phyloP scores from a whole-genome alignment of 2,888 invertebrate genomes.

The Dryocosmus kuriphilus region DNA sequence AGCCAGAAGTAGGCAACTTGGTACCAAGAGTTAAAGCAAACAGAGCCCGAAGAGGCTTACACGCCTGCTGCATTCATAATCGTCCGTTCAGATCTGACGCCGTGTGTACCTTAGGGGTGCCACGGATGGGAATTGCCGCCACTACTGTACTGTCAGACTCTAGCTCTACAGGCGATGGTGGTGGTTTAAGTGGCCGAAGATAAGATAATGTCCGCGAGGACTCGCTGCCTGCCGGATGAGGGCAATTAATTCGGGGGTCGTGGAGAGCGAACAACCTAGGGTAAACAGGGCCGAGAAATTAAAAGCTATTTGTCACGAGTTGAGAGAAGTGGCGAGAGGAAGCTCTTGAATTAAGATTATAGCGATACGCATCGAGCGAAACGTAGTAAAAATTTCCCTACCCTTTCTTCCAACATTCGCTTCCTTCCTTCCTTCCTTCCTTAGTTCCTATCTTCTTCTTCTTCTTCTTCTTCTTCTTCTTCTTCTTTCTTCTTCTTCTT shows the following conservation, averaged over 20 bases:
- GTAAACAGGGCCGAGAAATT: slow-evolving; percentile 77
- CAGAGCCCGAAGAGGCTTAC: slow-evolving; percentile 69
- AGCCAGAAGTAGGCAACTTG: slow-evolving; percentile 11
- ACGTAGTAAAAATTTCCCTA: slow-evolving; percentile 49
- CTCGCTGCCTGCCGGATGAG: slow-evolving; percentile 54
- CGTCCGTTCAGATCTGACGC: slow-evolving; percentile 71
- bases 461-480: too few species aligned
- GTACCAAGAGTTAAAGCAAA: slow-evolving; percentile 61
- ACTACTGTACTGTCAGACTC: neutral
- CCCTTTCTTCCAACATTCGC: neutral
- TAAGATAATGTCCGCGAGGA: slow-evolving; percentile 74
- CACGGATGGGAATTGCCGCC: slow-evolving; percentile 47
- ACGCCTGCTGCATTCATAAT: slow-evolving; percentile 73
- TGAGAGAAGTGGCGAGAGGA: slow-evolving; percentile 47
- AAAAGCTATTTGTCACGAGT: slow-evolving; percentile 77
- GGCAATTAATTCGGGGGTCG: slow-evolving; percentile 75
- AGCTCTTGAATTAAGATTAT: slow-evolving; percentile 74
- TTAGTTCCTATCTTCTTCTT: slow-evolving; percentile 21
- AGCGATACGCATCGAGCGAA: slow-evolving; percentile 63
- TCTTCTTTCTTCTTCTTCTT: too few species aligned
- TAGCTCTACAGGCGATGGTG: slow-evolving; percentile 44
- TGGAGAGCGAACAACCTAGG: slow-evolving; percentile 61
- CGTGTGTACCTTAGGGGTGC: slow-evolving; percentile 61
- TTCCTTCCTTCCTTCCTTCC: slow-evolving; percentile 38
- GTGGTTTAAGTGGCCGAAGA: slow-evolving; percentile 75